Evolutionary conservation across 2,888 invertebrate species (phyloP).

Genomic region (Meloe dianella): DNA sequence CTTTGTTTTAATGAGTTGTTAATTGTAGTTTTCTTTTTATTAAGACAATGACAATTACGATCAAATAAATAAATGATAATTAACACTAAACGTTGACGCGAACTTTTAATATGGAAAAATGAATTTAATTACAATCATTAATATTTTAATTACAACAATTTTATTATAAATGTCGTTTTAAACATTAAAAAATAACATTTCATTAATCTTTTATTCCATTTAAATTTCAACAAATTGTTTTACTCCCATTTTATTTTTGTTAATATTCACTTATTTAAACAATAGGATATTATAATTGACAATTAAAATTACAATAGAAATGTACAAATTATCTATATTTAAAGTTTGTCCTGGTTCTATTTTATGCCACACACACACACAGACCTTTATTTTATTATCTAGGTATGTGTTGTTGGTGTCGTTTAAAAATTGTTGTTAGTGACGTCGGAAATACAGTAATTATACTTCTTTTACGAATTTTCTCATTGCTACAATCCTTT

Average conservation of each 20-base stretch:
- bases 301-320: neutral
- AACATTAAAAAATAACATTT: no score
- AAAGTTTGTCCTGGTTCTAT: neutral
- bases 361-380: neutral
- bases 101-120: no score
- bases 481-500: no score
- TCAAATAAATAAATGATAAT: neutral
- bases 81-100: no score
- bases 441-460: no score
- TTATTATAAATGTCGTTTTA: no score
- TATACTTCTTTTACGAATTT: no score
- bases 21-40: neutral
- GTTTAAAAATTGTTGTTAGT: no score
- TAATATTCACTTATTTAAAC: neutral
- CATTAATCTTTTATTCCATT: no score
- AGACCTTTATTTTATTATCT: neutral
- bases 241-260: neutral
- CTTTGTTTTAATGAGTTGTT: neutral
- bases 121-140: neutral
- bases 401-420: neutral
- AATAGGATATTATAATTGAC: neutral
- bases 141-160: conserved; percentile 2
- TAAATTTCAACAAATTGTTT: neutral
- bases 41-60: neutral
- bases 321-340: neutral